These are phyloP conservation scores for Tachina fera DNA, from an alignment of 2,888 invertebrate species.

Conservation along the genomic window DNA sequence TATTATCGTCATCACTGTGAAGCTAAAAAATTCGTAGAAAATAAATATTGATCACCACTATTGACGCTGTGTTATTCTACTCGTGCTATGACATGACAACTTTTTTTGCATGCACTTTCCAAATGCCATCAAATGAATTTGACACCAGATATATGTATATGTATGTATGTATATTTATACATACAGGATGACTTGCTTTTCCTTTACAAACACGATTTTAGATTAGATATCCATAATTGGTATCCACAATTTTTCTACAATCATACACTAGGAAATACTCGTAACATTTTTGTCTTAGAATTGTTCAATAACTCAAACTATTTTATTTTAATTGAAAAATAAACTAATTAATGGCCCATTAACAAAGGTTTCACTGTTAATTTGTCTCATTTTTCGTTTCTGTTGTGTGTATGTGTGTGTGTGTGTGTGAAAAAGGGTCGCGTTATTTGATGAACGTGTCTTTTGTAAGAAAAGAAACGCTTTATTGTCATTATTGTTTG, in stretches of 20 bases:
- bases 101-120: constrained; percentile 32
- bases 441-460: constrained; percentile 69
- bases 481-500: constrained; percentile 71
- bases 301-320: background rate
- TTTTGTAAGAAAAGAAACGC: constrained; percentile 60
- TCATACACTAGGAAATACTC: background rate
- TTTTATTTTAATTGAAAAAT: background rate
- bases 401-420: background rate
- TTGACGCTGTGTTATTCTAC: constrained; percentile 50
- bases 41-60: constrained; percentile 69
- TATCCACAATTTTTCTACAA: background rate
- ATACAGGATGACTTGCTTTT: constrained; percentile 22
- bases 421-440: constrained; percentile 32
- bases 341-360: constrained; percentile 20
- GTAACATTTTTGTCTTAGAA: background rate
- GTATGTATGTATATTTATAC: too few relatives aligned
- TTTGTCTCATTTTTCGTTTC: background rate
- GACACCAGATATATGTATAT: constrained; percentile 3
- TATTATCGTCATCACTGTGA: constrained; percentile 60
- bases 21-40: constrained; percentile 32
- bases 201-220: background rate
- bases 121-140: constrained; percentile 29
- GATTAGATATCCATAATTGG: background rate
- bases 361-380: constrained; percentile 44
- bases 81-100: constrained; percentile 39